phyloP scores from a whole-genome alignment of 2,888 invertebrate genomes.

The Eristalis intricaria region DNA sequence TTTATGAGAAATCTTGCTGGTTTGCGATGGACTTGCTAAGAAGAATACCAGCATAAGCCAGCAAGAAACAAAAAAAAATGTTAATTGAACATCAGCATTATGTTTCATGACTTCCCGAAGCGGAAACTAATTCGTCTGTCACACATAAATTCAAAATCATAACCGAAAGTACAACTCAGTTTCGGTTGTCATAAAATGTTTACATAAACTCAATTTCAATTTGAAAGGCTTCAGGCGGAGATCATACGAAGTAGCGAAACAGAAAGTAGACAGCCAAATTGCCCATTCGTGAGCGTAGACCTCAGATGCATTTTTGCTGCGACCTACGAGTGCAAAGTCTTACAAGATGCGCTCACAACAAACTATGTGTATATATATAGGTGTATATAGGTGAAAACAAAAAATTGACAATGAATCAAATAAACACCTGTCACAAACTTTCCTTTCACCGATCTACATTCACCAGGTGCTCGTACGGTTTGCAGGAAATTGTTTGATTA shows the following conservation, averaged over 20 bases:
- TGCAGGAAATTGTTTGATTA: slow-evolving; percentile 7
- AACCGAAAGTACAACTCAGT: not conserved
- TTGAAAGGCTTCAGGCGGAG: not conserved
- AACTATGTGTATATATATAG: not conserved
- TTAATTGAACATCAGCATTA: not conserved
- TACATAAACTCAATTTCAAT: not conserved
- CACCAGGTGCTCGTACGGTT: slow-evolving; percentile 15
- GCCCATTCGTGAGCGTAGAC: not conserved
- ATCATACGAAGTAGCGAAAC: not conserved
- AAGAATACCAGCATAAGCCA: no score
- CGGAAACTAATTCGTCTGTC: not conserved
- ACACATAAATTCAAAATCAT: not conserved
- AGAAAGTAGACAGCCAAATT: not conserved
- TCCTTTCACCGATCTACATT: slow-evolving; percentile 37
- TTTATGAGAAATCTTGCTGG: no score
- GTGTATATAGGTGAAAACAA: slow-evolving; percentile 25
- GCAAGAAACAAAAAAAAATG: not conserved
- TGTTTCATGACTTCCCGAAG: not conserved
- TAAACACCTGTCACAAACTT: slow-evolving; percentile 54
- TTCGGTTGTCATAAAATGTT: not conserved
- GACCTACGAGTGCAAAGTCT: not conserved
- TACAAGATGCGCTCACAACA: slow-evolving; percentile 18
- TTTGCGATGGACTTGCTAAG: no score
- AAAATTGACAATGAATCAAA: slow-evolving; percentile 39
- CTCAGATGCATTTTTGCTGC: not conserved